Base-by-base conservation (phyloP, 2,888 invertebrate genomes). In the Marasmarcha lunaedactyla region DNA sequence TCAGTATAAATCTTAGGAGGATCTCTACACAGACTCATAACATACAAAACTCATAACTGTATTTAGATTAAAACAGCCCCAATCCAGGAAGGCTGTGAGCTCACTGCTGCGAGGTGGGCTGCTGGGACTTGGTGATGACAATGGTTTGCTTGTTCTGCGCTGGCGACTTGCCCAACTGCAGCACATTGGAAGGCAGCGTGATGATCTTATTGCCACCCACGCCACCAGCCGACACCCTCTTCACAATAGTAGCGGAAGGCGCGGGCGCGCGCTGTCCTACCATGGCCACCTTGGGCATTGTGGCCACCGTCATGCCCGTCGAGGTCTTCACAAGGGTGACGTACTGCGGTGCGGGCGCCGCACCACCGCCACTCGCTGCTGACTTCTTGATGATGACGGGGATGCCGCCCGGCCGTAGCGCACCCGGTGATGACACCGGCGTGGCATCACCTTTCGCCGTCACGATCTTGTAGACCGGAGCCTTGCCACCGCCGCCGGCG, bases 251-350 rank as follows among this genome's bases (percentile, higher is more conserved):
- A n/a, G 85, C 77, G 11, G 83, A 84, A 0, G 76, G 74, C 15
- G 70, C 64, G 38, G 72, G 55, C 42, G 62, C 63, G 48, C 74
- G 81, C 9, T 30, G 50, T 60, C 44, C 59, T 64, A 55, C 50
- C 79, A 84, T 81, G 7, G 83, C 73, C 52, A 84, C 64, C 48
- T 81, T 83, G 37, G 85, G 83, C 59, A 85, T 87, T 3, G 90
- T 89, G 1, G 95, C 93, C 10, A 97, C 90, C 4, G 93, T 90
- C 90, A 97, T 93, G 30, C 95, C 97, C 40, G 94, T 94, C 37
- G 94, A 93, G 0, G 97, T 96, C 73, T 98, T 98, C 0, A 98
- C 93, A 35, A 98, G 85, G 5, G 97, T 97, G 14, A 97, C 94
- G 51, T 97, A 94, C 66, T 84, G 84, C 1, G 83, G 81, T 6